phyloP scores from a whole-genome alignment of 2,113 vertebrate species.

The Scortum barcoo region DNA sequence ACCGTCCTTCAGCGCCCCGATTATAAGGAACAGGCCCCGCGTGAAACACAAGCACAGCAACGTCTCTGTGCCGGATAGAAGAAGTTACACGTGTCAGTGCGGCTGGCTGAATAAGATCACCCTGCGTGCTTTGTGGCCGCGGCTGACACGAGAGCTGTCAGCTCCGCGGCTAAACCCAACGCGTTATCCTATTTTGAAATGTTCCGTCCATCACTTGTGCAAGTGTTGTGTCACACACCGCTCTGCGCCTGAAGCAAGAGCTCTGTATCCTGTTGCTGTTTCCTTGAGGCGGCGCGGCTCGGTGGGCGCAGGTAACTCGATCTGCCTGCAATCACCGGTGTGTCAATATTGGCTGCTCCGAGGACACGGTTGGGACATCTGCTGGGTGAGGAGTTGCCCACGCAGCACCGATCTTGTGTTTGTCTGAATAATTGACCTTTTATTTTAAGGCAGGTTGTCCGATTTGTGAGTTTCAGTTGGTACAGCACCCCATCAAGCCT shows the following conservation, averaged over 20 bases:
- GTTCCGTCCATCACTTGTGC: conserved; percentile 10
- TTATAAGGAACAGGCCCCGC: not conserved
- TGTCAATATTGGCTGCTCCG: conserved; percentile 73
- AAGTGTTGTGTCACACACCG: conserved; percentile 50
- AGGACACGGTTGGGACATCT: conserved; percentile 59
- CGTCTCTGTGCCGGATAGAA: not conserved
- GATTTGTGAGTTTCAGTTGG: not conserved
- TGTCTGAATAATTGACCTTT: conserved; percentile 16
- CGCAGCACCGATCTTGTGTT: conserved; percentile 21
- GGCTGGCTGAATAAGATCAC: conserved; percentile 3
- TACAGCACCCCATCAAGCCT: not conserved
- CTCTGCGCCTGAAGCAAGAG: conserved; percentile 6
- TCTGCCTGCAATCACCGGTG: conserved; percentile 58
- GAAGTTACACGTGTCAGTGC: not conserved
- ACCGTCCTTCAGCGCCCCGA: not conserved
- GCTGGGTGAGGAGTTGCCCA: conserved; percentile 26
- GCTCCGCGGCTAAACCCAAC: not conserved
- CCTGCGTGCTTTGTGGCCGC: conserved; percentile 18
- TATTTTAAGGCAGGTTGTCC: not conserved
- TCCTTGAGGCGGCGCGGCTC: conserved; percentile 30
- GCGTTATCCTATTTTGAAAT: conserved; percentile 42
- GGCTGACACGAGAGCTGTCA: not conserved
- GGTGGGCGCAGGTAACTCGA: conserved; percentile 56
- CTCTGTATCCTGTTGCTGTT: conserved; percentile 34
- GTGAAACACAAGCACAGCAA: not conserved